Conservation (phyloP, 2,888 invertebrate species). For the Nycteola revayana region DNA sequence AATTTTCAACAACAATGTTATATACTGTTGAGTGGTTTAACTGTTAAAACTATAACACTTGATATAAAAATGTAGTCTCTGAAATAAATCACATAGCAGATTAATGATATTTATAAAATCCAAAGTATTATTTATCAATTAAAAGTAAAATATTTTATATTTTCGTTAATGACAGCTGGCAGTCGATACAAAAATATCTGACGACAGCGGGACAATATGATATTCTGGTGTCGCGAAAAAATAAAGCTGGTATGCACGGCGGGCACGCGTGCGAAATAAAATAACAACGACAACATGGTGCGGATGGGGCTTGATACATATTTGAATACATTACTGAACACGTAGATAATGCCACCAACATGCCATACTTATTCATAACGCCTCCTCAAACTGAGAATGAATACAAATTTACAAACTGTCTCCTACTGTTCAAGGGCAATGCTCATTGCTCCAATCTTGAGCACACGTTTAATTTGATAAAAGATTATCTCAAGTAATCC, state of each 20-base stretch:
- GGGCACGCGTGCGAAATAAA: conserved; percentile 79
- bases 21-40: no score
- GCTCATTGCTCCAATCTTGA: conserved; percentile 11
- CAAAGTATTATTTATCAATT: no score
- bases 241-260: conserved; percentile 60
- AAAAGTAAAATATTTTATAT: no score
- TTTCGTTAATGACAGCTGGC: conserved; percentile 9
- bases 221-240: conserved; percentile 62
- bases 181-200: conserved; percentile 36
- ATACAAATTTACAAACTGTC: conserved; percentile 53
- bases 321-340: conserved; percentile 80
- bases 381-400: conserved; percentile 61
- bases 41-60: no score
- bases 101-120: no score
- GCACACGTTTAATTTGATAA: conserved; percentile 6
- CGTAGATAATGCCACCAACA: conserved; percentile 73
- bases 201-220: conserved; percentile 47
- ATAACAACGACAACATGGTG: conserved; percentile 75
- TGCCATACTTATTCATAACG: conserved; percentile 76
- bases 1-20: no score
- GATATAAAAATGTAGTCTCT: no score
- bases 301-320: conserved; percentile 79
- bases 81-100: no score
- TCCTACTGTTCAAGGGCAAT: conserved; percentile 2
- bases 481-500: no score